Conservation (phyloP, 2,113 vertebrate species). For the Gasterosteus aculeatus region DNA sequence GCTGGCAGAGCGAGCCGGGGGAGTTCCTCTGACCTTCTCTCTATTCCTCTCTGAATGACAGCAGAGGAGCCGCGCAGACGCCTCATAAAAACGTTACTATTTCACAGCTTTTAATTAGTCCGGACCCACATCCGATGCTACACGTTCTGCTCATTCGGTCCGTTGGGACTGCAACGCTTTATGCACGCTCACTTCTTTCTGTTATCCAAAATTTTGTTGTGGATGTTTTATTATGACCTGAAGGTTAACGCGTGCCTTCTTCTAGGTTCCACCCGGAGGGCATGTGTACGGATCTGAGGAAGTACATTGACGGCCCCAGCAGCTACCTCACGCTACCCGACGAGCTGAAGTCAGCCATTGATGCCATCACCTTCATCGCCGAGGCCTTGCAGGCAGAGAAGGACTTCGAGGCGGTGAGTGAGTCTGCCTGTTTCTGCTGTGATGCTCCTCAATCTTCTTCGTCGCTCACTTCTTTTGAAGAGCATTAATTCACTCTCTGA, state of each 20-base stretch:
- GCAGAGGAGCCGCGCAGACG: slow-evolving; percentile 16
- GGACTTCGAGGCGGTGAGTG: slow-evolving; percentile 85
- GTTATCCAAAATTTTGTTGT: background rate
- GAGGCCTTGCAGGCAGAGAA: slow-evolving; percentile 87
- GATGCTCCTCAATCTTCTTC: background rate
- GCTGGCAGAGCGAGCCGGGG: slow-evolving; percentile 27
- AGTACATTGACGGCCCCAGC: slow-evolving; percentile 85
- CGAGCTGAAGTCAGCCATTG: slow-evolving; percentile 85
- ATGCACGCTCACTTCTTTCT: background rate
- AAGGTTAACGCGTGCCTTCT: background rate
- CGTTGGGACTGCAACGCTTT: background rate
- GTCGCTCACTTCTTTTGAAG: background rate
- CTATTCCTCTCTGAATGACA: slow-evolving; percentile 34
- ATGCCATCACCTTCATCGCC: slow-evolving; percentile 87
- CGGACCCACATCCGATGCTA: slow-evolving; percentile 6
- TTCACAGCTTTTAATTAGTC: slow-evolving; percentile 59
- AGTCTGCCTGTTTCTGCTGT: background rate
- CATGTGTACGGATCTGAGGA: slow-evolving; percentile 81
- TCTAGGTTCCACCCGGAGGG: slow-evolving; percentile 83
- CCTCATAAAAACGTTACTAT: slow-evolving; percentile 24
- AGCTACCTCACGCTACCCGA: slow-evolving; percentile 81
- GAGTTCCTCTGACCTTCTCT: slow-evolving; percentile 58
- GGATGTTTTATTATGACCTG: background rate
- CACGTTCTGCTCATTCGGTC: slow-evolving; percentile 28
- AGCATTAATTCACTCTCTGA: background rate